Evolutionary conservation across 2,888 invertebrate species (phyloP), one percentile per base, ranked within the genome.

Genomic region (Toxonevra muliebris): DNA sequence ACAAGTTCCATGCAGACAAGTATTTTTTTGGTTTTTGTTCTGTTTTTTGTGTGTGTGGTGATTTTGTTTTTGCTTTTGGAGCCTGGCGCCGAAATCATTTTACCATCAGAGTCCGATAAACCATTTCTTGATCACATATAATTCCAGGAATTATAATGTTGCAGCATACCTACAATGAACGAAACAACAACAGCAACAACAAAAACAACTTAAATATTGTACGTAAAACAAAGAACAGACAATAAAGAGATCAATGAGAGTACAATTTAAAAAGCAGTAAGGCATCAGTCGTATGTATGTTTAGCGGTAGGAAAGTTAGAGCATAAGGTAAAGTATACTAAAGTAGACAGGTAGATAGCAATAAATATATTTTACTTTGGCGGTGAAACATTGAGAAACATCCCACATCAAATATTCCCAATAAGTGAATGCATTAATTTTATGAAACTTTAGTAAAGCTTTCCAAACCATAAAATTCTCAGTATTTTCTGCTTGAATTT

Each of bases 71-170:
- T 9, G 9, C 13, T 53, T 54, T 76, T 76, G 75, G 76, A 77
- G 76, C 76, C 74, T 77, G 77, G 78, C 77, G 77, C 78, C 78
- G 77, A 76, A 73, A 73, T 71, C 76, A 77, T 78, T 76, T 75
- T 76, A 73, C 75, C 76, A 76, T 48, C 48, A 48, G 59, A 12
- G 30, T n/a, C 59, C 58, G 43, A 53, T 59, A 59, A 58, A 52
- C 30, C 19, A 57, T 57, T 59, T 60, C 65, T 54, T 48, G 43
- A 52, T 42, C 65, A 60, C 52, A 50, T 58, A 58, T 50, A 52
- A 19, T 65, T 65, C 65, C 65, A 42, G 65, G 65, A 65, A 65
- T 65, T 52, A 52, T 19, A 50, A 41, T 17, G 58, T 52, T 42
- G 52, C 58, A 19, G 13, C 10, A 52, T 52, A n/a, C 48, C 15